Evolutionary conservation across 2,888 invertebrate genomes (phyloP), one percentile per base, ranked within the genome.

Genomic region (Papilio protenor): DNA sequence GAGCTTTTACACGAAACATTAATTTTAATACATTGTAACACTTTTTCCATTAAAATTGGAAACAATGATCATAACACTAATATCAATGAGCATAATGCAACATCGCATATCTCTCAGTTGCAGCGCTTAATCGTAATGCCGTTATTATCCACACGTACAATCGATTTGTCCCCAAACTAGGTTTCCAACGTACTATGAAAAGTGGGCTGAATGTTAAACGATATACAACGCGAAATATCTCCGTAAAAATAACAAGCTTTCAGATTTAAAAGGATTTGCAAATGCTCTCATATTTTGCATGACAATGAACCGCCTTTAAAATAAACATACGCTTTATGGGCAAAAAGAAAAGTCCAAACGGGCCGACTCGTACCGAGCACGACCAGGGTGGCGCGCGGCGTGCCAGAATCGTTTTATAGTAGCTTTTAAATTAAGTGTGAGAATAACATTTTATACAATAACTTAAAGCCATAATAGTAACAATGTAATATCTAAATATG

Each of bases 161-260:
- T 77, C 69, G 73, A 77, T 77, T 77, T 77, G 66, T 74, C 77
- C 77, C 49, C 21, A 70, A 77, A 73, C 64, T 77, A 70, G 73
- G 69, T 73, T 59, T 70, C 66, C 49, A 49, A 57, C 69, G 57
- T 70, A 66, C 55, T 66, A 66, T 73, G 73, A 57, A 55, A 77
- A 61, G 49, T 73, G 23, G 52, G 64, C 45, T 66, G n/a, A 12
- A 64, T 55, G 47, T 27, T 74, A 74, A 57, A 70, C 69, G 77
- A 73, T 77, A 77, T 23, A 59, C 47, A 73, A 40, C 23, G 61
- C 40, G 52, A 70, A 69, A 70, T 16, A 45, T 55, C 70, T 76
- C 40, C 57, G 45, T 57, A 69, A 70, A 69, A 55, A 76, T 45
- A 70, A 70, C 70, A 76, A 71, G 70, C 69, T 76, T 55, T 76